These are phyloP conservation scores for Zeuzera pyrina DNA, from an alignment of 2,888 invertebrate genomes.

Conservation along the genomic window DNA sequence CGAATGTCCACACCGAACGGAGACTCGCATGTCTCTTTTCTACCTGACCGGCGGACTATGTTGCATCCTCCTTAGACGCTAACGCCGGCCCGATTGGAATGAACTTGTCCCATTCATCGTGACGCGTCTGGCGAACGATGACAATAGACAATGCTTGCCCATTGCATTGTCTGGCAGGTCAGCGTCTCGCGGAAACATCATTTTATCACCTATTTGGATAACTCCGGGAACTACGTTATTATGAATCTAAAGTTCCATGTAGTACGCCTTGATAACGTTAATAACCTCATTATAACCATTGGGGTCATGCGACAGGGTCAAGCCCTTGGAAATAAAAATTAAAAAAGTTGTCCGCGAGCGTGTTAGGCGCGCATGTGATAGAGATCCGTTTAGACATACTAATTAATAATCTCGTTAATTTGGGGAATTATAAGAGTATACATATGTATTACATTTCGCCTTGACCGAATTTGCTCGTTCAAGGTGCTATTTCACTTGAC, in stretches of 20 bases:
- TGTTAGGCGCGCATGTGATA: no score
- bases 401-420: no score
- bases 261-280: no score
- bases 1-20: slow-evolving; percentile 43
- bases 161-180: slow-evolving; percentile 48
- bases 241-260: slow-evolving; percentile 23
- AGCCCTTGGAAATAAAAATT: background rate
- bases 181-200: slow-evolving; percentile 39
- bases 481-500: no score
- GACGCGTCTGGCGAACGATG: slow-evolving; percentile 35
- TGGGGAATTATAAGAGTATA: no score
- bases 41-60: slow-evolving; percentile 21
- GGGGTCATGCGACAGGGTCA: no score
- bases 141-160: slow-evolving; percentile 56
- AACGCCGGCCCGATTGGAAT: slow-evolving; percentile 44
- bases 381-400: no score
- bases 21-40: slow-evolving; percentile 27
- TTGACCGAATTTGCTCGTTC: no score
- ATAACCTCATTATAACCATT: no score
- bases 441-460: no score
- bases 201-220: slow-evolving; percentile 40
- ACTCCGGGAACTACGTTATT: slow-evolving; percentile 35
- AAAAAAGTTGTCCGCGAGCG: background rate
- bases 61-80: slow-evolving; percentile 26
- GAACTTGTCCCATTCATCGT: slow-evolving; percentile 63